Evolutionary conservation across 2,113 vertebrate species (phyloP).

Genomic region (Bungarus multicinctus): DNA sequence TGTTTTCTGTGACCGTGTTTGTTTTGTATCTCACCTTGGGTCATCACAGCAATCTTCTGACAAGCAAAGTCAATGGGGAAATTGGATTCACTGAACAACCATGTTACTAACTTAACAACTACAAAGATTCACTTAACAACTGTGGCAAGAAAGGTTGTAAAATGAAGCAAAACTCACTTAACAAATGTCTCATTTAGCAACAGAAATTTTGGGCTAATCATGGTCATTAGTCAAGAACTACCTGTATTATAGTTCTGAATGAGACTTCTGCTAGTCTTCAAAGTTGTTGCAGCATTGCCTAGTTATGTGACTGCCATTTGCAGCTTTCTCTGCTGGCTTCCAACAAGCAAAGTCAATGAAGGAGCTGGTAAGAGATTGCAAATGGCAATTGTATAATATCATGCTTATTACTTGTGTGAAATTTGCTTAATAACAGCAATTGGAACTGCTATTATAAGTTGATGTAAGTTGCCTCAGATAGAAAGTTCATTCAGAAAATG

Average conservation of each 20-base stretch:
- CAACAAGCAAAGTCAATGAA: neutral
- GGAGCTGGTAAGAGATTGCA: neutral
- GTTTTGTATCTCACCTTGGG: too few relatives aligned
- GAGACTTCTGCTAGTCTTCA: neutral
- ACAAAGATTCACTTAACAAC: neutral
- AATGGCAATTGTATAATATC: neutral
- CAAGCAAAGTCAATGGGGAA: neutral
- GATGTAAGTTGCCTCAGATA: too few relatives aligned
- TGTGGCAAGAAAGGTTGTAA: neutral
- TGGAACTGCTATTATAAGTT: neutral
- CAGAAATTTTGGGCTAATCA: neutral
- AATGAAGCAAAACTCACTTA: neutral
- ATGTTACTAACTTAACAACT: neutral
- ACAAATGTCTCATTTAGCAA: neutral
- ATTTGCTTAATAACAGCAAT: neutral
- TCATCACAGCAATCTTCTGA: neutral
- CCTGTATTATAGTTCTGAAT: neutral
- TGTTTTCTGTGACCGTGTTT: too few relatives aligned
- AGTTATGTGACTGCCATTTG: neutral
- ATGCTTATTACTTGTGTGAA: neutral
- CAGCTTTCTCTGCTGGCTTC: neutral
- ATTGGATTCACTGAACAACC: neutral
- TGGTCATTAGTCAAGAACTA: too few relatives aligned
- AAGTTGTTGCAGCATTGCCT: neutral
- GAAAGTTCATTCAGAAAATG: too few relatives aligned